These are phyloP conservation scores for Synodontis membranacea DNA, from an alignment of 2,113 vertebrate genomes.

Conservation along the genomic window DNA sequence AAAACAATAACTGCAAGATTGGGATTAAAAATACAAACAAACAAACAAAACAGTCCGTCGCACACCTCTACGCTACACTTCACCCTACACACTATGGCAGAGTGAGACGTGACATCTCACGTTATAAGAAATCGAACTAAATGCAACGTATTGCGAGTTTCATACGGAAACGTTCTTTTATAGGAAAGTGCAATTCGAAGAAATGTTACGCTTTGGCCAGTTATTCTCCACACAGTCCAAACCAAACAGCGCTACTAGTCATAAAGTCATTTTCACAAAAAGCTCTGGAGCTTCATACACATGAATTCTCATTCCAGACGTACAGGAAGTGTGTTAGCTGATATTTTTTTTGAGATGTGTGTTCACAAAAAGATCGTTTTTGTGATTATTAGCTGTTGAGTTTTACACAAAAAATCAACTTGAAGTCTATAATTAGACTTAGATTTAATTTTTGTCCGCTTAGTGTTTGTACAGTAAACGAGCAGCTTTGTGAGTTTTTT, in stretches of 20 bases:
- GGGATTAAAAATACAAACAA: not conserved
- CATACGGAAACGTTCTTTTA: constrained; percentile 7
- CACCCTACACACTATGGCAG: constrained; percentile 73
- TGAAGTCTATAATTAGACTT: not conserved
- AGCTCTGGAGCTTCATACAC: constrained; percentile 62
- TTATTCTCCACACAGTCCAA: constrained; percentile 69
- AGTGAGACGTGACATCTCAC: constrained; percentile 51
- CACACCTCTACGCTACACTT: not conserved
- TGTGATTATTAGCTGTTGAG: not conserved
- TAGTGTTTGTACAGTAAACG: not conserved
- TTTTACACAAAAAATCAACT: not conserved
- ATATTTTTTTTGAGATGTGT: not conserved
- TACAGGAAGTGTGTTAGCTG: not conserved
- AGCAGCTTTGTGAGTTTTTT: not conserved
- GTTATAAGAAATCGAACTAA: no score
- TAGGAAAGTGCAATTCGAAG: constrained; percentile 77
- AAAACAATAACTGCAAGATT: not conserved
- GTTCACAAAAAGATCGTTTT: not conserved
- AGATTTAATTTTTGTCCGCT: not conserved
- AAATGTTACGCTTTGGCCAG: constrained; percentile 78
- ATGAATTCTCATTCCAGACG: not conserved
- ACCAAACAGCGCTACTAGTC: not conserved
- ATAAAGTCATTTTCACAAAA: constrained; percentile 65
- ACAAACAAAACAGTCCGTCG: not conserved
- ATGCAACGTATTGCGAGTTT: not conserved